Evolutionary conservation across 2,888 invertebrate species (phyloP), one percentile per base, ranked within the genome.

Genomic region (Gryllus longicercus): DNA sequence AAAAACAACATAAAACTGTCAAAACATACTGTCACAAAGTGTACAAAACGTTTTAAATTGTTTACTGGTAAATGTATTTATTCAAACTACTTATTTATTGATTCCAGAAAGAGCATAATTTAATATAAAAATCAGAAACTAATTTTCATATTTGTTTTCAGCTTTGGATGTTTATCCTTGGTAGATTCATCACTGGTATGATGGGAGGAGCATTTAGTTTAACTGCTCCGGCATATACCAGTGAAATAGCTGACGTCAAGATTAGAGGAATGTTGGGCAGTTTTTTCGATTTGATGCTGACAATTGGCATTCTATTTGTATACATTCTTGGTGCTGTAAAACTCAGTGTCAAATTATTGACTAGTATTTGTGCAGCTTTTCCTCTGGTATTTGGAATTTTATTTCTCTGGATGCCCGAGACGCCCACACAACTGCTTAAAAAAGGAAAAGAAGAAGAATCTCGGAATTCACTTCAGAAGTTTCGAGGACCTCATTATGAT

Each of bases 391-490:
- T 95, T 84, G 92, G 92, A 0, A 84, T 89, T 0, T 88, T 93
- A 2, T 94, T 96, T 87, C 90, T 93, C 84, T 93, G 95, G 84
- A 94, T 96, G 92, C 97, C 97, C 0, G 97, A 97, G 87, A 92
- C 95, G 5, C 97, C 97, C 0, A 91, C 91, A 50, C 95, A 80
- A 21, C 76, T 78, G 38, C 75, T 82, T 2, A 81, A 79, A 50
- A 75, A 79, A 18, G 80, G 79, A 0, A 3, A 90, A 75, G 87
- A 90, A 38, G 90, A 91, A 1, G 92, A 91, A 79, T 96, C 96
- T 0, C 88, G 90, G 11, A 88, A 91, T 76, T 91, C 95, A 0
- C 87, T 97, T 83, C 87, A 91, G 82, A 91, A 90, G 87, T 88
- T 97, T 25, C 91, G 97, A 21, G 96, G 96, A 1, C 85, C 87